Evolutionary conservation across 2,888 invertebrate genomes (phyloP).

Genomic region (Hemaris fuciformis): DNA sequence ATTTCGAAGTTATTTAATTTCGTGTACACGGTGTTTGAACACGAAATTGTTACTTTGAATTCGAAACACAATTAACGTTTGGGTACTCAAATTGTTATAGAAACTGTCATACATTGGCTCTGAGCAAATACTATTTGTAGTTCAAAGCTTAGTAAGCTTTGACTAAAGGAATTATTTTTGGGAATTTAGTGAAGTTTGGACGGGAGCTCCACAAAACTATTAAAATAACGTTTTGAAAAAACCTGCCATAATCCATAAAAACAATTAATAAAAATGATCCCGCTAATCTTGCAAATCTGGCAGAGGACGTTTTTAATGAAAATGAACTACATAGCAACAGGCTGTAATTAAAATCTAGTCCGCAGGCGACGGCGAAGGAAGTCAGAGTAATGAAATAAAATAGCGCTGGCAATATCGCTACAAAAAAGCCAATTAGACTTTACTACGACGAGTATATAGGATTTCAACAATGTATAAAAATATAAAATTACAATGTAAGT

Average conservation of each 20-base stretch:
- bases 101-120: neutral
- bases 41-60: neutral
- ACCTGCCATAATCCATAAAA: neutral
- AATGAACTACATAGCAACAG: neutral
- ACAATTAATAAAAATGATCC: neutral
- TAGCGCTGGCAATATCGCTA: neutral
- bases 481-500: neutral
- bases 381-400: neutral
- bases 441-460: neutral
- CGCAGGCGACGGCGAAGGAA: neutral
- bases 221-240: no score
- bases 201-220: no score
- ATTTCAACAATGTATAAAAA: neutral
- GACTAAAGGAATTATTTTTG: no score
- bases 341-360: constrained; percentile 2
- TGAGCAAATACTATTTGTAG: neutral
- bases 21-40: neutral
- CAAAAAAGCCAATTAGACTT: neutral
- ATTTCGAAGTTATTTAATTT: neutral
- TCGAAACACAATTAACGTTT: constrained; percentile 2
- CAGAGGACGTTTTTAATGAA: neutral
- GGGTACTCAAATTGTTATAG: neutral
- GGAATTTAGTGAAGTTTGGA: no score
- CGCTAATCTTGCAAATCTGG: neutral
- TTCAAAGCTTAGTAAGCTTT: no score